These are phyloP conservation scores for Lochmaea capreae DNA, from an alignment of 2,888 invertebrate species.

Conservation along the genomic window DNA sequence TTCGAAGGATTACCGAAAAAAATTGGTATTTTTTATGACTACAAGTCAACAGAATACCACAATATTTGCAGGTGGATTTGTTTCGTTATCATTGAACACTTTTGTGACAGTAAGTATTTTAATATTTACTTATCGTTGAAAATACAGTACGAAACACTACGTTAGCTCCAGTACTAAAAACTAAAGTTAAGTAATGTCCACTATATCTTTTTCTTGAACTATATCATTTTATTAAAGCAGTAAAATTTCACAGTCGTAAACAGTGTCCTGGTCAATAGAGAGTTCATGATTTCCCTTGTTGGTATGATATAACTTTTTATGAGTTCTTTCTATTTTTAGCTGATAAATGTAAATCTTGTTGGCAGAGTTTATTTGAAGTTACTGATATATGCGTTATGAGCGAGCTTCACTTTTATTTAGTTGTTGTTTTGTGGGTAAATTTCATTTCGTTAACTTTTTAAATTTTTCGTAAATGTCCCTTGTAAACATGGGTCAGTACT, in stretches of 20 bases:
- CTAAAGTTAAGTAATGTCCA: too few species aligned
- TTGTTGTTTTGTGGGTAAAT: too few species aligned
- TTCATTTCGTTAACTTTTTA: too few species aligned
- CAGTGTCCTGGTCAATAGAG: not conserved
- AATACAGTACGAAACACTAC: too few species aligned
- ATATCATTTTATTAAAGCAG: too few species aligned
- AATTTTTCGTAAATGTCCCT: too few species aligned
- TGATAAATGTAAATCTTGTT: not conserved
- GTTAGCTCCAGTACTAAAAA: too few species aligned
- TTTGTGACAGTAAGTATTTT: not conserved
- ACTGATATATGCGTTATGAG: too few species aligned
- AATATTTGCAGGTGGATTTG: not conserved
- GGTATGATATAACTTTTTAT: not conserved
- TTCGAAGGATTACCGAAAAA: not conserved
- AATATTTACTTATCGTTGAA: not conserved
- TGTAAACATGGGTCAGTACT: too few species aligned
- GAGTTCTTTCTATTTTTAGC: not conserved
- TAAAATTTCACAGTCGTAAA: not conserved
- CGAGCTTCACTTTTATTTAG: too few species aligned
- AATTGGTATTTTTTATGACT: slow-evolving; percentile 9
- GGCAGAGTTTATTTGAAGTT: not conserved
- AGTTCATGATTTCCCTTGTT: not conserved
- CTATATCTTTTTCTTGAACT: too few species aligned
- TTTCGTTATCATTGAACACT: not conserved
- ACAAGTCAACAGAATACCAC: not conserved